Percentiles rank a stretch among this genome's conserved stretches.
phyloP scores from a whole-genome alignment of 2,797 vertebrate genomes.

The Hippoglossus hippoglossus region DNA sequence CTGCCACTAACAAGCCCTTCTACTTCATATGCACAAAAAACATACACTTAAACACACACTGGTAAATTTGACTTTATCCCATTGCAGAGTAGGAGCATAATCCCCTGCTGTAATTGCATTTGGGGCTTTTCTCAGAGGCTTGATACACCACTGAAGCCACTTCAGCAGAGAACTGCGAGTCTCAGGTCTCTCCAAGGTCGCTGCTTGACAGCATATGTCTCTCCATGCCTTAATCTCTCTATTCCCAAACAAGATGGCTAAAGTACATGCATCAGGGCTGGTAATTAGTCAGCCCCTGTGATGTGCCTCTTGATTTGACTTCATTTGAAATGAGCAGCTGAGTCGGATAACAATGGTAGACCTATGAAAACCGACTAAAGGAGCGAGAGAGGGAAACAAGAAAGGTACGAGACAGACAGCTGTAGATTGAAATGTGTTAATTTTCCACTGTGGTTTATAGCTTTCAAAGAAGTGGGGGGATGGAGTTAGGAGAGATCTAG shows the following conservation, averaged over 20 bases:
- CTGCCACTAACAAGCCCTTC: conserved; percentile 58
- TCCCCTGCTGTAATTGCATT: conserved; percentile 75
- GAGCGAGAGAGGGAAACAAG: background rate
- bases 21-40: conserved; percentile 57
- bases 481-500: conserved; percentile 53
- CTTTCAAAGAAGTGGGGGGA: conserved; percentile 48
- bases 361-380: conserved; percentile 20
- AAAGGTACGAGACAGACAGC: background rate
- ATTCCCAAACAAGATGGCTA: conserved; percentile 61
- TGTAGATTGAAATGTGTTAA: conserved; percentile 45
- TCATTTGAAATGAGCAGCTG: conserved; percentile 60
- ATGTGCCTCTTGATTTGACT: conserved; percentile 64
- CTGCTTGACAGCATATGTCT: conserved; percentile 64
- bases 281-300: conserved; percentile 62
- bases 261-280: conserved; percentile 51
- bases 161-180: conserved; percentile 47
- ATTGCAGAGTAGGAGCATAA: conserved; percentile 63
- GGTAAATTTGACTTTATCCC: conserved; percentile 65
- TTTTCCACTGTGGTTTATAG: conserved; percentile 54
- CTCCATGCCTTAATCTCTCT: conserved; percentile 73
- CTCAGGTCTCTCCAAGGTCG: conserved; percentile 67
- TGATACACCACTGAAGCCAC: conserved; percentile 53
- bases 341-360: conserved; percentile 29
- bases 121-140: conserved; percentile 48
- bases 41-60: conserved; percentile 70